Percentiles rank a stretch among this genome's conserved stretches.
These are phyloP conservation scores for Heliconius hermathena DNA, from an alignment of 1,140 invertebrate species.

Conservation along the genomic window DNA sequence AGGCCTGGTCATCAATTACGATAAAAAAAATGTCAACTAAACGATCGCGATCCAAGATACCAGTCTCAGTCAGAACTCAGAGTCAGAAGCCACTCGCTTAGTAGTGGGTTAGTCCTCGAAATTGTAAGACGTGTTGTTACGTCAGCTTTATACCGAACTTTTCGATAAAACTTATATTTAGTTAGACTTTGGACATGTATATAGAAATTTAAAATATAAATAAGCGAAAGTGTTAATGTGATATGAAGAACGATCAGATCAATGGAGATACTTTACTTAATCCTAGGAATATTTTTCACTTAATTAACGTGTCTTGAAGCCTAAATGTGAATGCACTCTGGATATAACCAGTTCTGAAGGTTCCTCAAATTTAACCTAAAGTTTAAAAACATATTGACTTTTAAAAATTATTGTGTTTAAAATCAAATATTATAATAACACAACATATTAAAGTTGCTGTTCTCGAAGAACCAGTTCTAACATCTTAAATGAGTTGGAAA, in stretches of 20 bases:
- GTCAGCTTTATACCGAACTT: background rate
- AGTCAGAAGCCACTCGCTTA: too few species aligned
- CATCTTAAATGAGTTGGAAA: background rate
- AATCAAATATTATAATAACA: background rate
- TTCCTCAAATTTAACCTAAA: constrained; percentile 9
- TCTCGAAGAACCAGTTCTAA: constrained; percentile 12
- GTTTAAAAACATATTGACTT: background rate
- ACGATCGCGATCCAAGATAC: background rate
- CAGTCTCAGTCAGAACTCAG: background rate
- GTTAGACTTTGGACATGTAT: background rate
- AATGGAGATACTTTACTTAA: background rate
- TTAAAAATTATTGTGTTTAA: background rate
- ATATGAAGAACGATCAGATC: background rate
- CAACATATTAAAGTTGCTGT: background rate
- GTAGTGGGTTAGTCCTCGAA: background rate
- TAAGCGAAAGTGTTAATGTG: constrained; percentile 4
- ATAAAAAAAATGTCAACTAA: constrained; percentile 5
- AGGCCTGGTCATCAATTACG: background rate
- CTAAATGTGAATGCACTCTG: constrained; percentile 34
- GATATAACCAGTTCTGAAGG: constrained; percentile 25
- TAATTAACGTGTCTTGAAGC: background rate
- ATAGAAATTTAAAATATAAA: background rate
- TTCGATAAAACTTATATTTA: background rate
- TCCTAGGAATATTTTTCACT: background rate
- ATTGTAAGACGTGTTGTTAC: background rate